Evolutionary conservation across 2,113 vertebrate species (phyloP), one percentile per base, ranked within the genome.

Genomic region (Rhinoderma darwinii): DNA sequence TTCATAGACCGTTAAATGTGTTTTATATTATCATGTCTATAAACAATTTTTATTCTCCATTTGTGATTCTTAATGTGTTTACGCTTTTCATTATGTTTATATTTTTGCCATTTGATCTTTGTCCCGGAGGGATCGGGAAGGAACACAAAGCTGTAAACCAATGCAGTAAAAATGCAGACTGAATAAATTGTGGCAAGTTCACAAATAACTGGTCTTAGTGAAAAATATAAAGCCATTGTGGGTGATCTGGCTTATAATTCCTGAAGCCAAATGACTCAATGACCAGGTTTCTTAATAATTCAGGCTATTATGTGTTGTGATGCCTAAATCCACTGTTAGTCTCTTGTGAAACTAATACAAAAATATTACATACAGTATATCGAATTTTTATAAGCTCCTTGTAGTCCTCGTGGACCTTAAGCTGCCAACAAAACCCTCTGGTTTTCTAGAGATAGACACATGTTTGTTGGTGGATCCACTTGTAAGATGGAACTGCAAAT

Each of bases 61-160:
- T 81, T 81, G 78, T 63, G 35, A 81, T 61, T 82, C 37, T 30
- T 25, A 61, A 82, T 66, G 79, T 82, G 79, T 82, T 66, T 82
- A 82, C 18, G 56, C 39, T 82, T 82, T 63, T 37, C 35, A 44
- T 82, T 66, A 30, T 66, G 79, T 82, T 63, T 82, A 82, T 82
- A 66, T 66, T 66, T 82, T 63, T 82, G 56, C 79, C 79, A 82
- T 82, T 82, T 82, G 79, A 82, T 82, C 79, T 82, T 82, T 82
- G 79, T 82, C 78, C 78, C 78, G 63, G 25, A 81, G 22, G 35
- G 54, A 43, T 41, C 1, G 56, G 22, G 59, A 82, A 63, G 59
- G 59, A 82, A 47, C 54, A 81, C 56, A 82, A 43, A 82, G 15
- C 56, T 82, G 56, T 82, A 82, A 61, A 80, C 50, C 25, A 80